Evolutionary conservation across 2,888 invertebrate species (phyloP).

Genomic region (Plemyria rubiginata): DNA sequence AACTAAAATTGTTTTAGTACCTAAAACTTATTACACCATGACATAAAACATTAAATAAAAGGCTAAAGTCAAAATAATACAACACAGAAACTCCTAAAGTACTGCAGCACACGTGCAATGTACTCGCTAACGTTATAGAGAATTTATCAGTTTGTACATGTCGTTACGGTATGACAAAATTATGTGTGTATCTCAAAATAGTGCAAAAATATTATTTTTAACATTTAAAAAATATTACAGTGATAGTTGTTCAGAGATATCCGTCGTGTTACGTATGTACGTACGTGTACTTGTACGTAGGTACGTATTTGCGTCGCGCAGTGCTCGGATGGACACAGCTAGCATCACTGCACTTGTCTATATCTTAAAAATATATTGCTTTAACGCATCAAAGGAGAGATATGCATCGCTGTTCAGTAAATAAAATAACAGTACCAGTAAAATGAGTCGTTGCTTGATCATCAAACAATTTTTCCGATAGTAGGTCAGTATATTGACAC

Average conservation of each 20-base stretch:
- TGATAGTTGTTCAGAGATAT: constrained; percentile 20
- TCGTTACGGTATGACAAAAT: constrained; percentile 53
- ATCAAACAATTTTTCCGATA: too few species aligned
- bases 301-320: constrained; percentile 1
- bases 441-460: neutral
- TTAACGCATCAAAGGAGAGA: neutral
- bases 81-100: constrained; percentile 55
- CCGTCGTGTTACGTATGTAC: constrained; percentile 27
- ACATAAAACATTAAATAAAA: constrained; percentile 54
- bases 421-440: too few species aligned
- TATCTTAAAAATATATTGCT: constrained; percentile 11
- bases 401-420: neutral
- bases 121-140: constrained; percentile 37
- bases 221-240: constrained; percentile 40
- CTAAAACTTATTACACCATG: constrained; percentile 47
- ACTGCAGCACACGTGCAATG: constrained; percentile 17
- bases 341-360: neutral
- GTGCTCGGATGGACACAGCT: neutral
- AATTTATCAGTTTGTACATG: constrained; percentile 58
- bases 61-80: constrained; percentile 62
- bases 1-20: constrained; percentile 56
- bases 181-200: constrained; percentile 49
- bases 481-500: too few species aligned
- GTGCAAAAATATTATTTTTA: constrained; percentile 54
- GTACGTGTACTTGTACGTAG: neutral